Base-by-base conservation (phyloP, 2,113 vertebrate species). In the Psammodynastes pulverulentus region DNA sequence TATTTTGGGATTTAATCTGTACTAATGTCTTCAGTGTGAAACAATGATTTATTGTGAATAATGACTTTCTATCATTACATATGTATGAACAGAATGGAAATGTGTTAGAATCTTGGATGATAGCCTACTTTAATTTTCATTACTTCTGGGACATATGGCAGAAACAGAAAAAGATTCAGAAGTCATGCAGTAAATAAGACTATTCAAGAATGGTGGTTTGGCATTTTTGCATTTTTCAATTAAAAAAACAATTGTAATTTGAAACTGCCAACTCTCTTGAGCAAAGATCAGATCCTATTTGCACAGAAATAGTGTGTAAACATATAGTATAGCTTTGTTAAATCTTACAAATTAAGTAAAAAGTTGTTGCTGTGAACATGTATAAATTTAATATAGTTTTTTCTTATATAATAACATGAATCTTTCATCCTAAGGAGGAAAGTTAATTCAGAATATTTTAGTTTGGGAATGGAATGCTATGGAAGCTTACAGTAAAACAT, bases 361-460 rank as follows among this genome's bases (percentile, higher is more conserved):
- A 45, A 29, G 89, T 34, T 84, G 12, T 34, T 15, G 1, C 24
- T 79, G 29, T 53, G 26, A 49, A 34, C 56, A 24, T 85, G 84
- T 92, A 53, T 91, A 54, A 89, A 21, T 67, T 39, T 95, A 95
- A n/a, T 51, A 48, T 23, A 43, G 5, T 56, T 89, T 26, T 92
- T 91, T 19, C 79, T 94, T 85, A 52, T 93, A 93, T 95, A 89
- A 86, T 45, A 17, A 54, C 85, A 91, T 15, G 90, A 92, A 3
- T 91, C 56, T 45, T 43, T 91, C 23, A 89, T 49, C 52, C 90
- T n/a, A 58, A 46, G 46, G 51, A 53, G 87, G 12, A 54, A 88
- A 92, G 12, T 56, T 48, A 53, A 84, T 24, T 86, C 92, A 45
- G 1, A 84, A 52, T 93, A 92, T 84, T 89, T 90, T 49, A 48